Percentiles rank a stretch among this genome's conserved stretches.
Evolutionary conservation across 2,888 invertebrate genomes (phyloP).

Genomic region (Alsophila aescularia): DNA sequence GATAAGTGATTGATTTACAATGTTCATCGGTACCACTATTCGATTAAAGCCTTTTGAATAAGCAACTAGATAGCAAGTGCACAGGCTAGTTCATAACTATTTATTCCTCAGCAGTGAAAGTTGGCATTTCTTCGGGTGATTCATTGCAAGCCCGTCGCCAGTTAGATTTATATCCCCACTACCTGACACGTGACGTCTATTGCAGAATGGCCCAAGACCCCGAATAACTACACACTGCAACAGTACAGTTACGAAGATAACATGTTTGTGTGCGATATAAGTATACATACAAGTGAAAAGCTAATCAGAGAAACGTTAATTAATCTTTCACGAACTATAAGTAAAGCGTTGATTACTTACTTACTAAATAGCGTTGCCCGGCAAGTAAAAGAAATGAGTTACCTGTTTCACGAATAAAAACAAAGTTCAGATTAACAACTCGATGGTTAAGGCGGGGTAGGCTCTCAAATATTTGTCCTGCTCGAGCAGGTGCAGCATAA

Average conservation of each 20-base stretch:
- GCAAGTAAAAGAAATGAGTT: no score
- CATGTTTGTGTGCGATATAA: neutral
- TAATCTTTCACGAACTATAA: no score
- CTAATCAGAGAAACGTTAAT: no score
- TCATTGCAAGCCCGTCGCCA: constrained; percentile 61
- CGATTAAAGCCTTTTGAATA: constrained; percentile 27
- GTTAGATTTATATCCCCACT: constrained; percentile 71
- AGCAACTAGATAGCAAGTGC: constrained; percentile 31
- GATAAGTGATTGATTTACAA: constrained; percentile 9
- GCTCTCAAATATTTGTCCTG: no score
- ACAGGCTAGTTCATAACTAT: constrained; percentile 38
- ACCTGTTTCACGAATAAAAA: no score
- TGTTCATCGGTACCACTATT: constrained; percentile 10
- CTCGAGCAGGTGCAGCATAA: no score
- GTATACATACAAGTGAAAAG: neutral
- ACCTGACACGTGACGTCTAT: constrained; percentile 72
- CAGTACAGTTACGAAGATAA: constrained; percentile 11
- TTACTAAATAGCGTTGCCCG: no score
- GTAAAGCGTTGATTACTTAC: no score
- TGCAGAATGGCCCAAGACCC: constrained; percentile 58
- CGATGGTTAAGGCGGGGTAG: no score
- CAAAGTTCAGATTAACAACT: no score
- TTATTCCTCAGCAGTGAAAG: constrained; percentile 47
- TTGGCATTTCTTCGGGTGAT: constrained; percentile 65
- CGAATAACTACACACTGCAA: neutral